Evolutionary conservation across 2,797 vertebrate species (phyloP), one percentile per base, ranked within the genome.

Genomic region (Phoxinus dragarum): DNA sequence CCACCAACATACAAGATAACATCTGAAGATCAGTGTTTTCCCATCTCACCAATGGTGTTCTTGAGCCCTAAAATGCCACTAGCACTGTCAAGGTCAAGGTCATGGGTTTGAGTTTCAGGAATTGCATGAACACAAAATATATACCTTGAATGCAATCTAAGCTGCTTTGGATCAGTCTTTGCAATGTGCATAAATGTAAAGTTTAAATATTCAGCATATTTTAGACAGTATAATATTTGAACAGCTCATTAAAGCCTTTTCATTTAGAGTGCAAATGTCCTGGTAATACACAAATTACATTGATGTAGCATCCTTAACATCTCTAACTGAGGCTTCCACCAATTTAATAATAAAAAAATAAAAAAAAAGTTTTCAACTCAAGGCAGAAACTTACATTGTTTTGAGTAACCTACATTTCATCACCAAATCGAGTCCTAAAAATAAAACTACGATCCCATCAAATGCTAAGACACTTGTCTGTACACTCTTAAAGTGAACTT

Each of bases 201-300:
- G 56, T 61, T 38, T 36, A 9, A 19, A 36, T 59, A 64, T 82
- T 66, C 31, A 34, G n/a, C 16, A 38, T 54, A 21, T 31, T 54
- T 64, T 31, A 80, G 44, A 76, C 11, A 40, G 36, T 40, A 10
- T 79, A 64, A 42, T 19, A 27, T 56, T 69, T 71, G 47, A 72
- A 42, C n/a, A 77, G 31, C 27, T 52, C 34, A 34, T 67, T 3
- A 66, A 5, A 66, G 27, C 34, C 40, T 34, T 44, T n/a, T 8
- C 61, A 49, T 47, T 56, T n/a, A 82, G 34, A 67, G 73, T 84
- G 73, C 82, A 84, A 84, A 84, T 54, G 16, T n/a, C 36, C n/a
- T 21, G 5, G 23, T 38, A 75, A 75, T 75, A 66, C 68, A 82
- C 7, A 52, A 38, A 52, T 40, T 42, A 38, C 67, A 54, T 42